phyloP scores from a whole-genome alignment of 2,888 invertebrate genomes.

The Dolichopus griseipennis region DNA sequence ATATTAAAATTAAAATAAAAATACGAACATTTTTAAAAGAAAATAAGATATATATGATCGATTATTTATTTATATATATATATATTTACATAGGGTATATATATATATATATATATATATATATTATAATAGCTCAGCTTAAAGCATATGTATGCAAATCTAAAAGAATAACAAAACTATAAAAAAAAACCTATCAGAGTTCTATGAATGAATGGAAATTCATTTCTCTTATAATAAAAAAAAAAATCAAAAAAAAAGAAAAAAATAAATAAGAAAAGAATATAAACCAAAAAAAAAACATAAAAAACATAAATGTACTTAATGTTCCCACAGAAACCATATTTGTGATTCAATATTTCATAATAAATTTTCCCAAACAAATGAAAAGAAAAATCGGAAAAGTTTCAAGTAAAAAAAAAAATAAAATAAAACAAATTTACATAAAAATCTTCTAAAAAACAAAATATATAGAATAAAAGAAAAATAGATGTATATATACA shows the following conservation, averaged over 20 bases:
- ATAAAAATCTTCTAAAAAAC: background rate
- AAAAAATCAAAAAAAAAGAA: background rate
- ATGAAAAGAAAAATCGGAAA: background rate
- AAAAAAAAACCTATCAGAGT: background rate
- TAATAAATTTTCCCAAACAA: background rate
- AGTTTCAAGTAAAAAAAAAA: no score
- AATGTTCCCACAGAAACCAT: slow-evolving; percentile 4
- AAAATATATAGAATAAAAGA: background rate
- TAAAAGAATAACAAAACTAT: background rate
- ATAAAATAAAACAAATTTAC: background rate
- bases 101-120: no score
- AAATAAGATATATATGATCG: background rate
- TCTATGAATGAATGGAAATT: background rate
- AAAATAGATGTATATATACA: background rate
- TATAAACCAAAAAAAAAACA: no score
- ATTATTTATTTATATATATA: no score
- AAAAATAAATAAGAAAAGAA: no score
- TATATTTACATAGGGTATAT: background rate
- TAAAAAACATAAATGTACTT: background rate
- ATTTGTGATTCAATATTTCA: background rate
- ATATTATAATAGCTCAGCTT: no score
- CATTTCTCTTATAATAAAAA: background rate
- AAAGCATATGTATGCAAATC: no score
- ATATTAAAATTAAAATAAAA: no score
- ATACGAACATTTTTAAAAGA: no score